A percentile compares a stretch with the other conserved stretches of the same genome.
Evolutionary conservation across 2,797 vertebrate species (phyloP).

Genomic region (Tokudaia tokunoshimensis): DNA sequence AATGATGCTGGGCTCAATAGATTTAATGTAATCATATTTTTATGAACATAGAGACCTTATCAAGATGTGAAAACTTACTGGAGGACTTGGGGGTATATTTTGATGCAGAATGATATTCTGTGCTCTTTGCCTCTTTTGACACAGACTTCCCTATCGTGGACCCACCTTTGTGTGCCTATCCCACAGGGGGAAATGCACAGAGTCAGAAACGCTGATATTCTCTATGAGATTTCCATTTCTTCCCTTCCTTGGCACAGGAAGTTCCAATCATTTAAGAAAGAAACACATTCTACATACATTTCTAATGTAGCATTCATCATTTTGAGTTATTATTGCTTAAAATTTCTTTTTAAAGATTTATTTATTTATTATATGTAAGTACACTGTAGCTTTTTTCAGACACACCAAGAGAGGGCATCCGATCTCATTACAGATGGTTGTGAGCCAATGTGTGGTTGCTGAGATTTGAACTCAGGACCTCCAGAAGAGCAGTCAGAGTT

Average conservation of each 20-base stretch:
- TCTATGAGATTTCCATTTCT: background rate
- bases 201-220: background rate
- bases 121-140: background rate
- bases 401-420: too few species aligned
- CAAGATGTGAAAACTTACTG: background rate
- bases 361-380: too few species aligned
- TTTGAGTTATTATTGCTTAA: constrained; percentile 23
- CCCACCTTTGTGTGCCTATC: background rate
- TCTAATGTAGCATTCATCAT: background rate
- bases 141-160: background rate
- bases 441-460: too few species aligned
- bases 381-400: too few species aligned
- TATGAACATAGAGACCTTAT: background rate
- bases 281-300: background rate
- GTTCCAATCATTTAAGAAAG: background rate
- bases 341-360: background rate
- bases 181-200: background rate
- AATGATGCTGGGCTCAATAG: background rate
- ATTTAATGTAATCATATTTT: constrained; percentile 13
- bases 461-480: too few species aligned
- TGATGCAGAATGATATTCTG: background rate
- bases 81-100: background rate
- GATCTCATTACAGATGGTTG: too few species aligned
- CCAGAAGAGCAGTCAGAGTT: too few species aligned
- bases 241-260: background rate